Conservation (phyloP, 2,797 vertebrate species). For the Agapornis canus region DNA sequence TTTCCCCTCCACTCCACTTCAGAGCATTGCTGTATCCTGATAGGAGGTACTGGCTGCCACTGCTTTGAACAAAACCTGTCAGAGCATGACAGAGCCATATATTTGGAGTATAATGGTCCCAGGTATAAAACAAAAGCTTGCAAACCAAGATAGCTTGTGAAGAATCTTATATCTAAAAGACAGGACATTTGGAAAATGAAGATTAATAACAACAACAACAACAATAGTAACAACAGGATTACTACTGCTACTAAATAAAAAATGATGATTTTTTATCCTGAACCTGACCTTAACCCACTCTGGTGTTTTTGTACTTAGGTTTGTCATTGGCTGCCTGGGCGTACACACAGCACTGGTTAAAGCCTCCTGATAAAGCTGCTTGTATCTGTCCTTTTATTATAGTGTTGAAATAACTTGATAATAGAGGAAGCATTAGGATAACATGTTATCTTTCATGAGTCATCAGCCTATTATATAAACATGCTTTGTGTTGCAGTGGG, state of each 20-base stretch:
- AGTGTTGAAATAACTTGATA: constrained; percentile 32
- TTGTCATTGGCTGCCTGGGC: neutral
- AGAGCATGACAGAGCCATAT: neutral
- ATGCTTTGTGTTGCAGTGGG: constrained; percentile 3
- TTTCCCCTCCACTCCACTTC: neutral
- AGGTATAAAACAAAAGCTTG: neutral
- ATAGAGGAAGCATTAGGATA: constrained; percentile 29
- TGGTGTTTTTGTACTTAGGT: neutral
- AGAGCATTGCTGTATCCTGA: neutral
- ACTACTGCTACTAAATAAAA: neutral
- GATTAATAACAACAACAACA: neutral
- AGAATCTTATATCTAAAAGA: neutral
- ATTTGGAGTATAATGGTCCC: neutral
- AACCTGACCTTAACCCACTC: neutral
- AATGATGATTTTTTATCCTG: neutral
- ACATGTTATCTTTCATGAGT: constrained; percentile 15
- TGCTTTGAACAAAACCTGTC: neutral
- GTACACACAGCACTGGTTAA: neutral
- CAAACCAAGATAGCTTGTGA: neutral
- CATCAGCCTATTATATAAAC: constrained; percentile 35
- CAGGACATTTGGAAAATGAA: neutral
- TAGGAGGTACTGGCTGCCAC: neutral
- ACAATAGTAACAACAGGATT: neutral
- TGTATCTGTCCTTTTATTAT: constrained; percentile 18
- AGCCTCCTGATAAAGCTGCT: neutral